Evolutionary conservation across 2,113 vertebrate genomes (phyloP).

Genomic region (Ictalurus furcatus): DNA sequence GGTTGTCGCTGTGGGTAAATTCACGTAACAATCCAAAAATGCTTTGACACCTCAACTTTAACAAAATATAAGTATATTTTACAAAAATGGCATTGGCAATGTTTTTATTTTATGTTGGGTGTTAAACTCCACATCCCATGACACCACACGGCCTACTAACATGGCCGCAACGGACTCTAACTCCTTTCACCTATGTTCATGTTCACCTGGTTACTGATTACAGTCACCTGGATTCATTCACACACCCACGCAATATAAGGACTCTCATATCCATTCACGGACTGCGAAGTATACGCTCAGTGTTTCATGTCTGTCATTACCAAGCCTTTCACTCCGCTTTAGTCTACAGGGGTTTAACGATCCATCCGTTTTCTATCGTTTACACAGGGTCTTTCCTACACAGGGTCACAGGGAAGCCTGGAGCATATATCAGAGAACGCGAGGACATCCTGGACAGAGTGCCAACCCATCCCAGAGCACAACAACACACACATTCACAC

Average conservation of each 20-base stretch:
- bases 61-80: neutral
- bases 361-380: too few relatives aligned
- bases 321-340: neutral
- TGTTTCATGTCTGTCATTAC: neutral
- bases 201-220: neutral
- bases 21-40: neutral
- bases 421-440: too few relatives aligned
- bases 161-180: neutral
- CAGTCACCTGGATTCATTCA: neutral
- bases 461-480: too few relatives aligned
- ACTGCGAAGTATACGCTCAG: neutral
- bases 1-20: neutral
- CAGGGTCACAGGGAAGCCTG: too few relatives aligned
- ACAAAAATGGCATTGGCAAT: neutral
- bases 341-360: neutral
- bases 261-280: neutral
- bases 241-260: neutral
- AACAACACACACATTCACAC: too few relatives aligned
- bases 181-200: neutral
- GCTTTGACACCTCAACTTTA: neutral
- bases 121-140: neutral
- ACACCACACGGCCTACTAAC: neutral
- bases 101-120: neutral
- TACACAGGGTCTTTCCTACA: too few relatives aligned
- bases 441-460: too few relatives aligned